These are phyloP conservation scores for Spilosoma lubricipeda DNA, from an alignment of 2,888 invertebrate species.

Conservation along the genomic window DNA sequence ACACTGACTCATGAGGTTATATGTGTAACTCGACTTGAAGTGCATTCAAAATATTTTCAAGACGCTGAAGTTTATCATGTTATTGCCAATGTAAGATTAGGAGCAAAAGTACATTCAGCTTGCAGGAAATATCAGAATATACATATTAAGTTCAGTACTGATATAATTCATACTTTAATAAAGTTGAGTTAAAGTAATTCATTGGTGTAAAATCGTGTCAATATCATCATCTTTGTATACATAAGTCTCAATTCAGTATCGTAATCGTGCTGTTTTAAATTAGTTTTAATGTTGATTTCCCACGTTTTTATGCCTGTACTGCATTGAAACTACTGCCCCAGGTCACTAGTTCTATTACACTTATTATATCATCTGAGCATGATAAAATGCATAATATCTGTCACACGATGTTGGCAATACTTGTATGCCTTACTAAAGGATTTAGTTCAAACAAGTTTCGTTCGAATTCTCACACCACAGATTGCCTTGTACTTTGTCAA, in stretches of 20 bases:
- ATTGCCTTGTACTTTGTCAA: constrained; percentile 17
- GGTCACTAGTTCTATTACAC: constrained; percentile 10
- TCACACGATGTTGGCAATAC: constrained; percentile 4
- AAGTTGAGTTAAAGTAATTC: background rate
- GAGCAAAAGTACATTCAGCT: background rate
- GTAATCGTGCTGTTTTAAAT: background rate
- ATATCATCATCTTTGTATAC: background rate
- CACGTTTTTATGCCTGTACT: constrained; percentile 1
- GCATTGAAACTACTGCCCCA: background rate
- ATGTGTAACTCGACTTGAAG: background rate
- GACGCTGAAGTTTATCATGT: background rate
- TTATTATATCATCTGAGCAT: background rate
- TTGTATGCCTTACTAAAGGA: constrained; percentile 29
- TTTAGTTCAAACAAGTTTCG: constrained; percentile 31
- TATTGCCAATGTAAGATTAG: background rate
- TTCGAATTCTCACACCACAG: constrained; percentile 32
- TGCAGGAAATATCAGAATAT: background rate
- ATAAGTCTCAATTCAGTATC: background rate
- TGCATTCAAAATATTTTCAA: background rate
- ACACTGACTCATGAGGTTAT: background rate
- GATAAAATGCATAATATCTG: background rate
- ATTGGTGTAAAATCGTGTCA: background rate
- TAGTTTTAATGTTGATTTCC: background rate
- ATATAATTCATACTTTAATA: background rate
- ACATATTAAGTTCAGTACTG: too few relatives aligned